A percentile compares a stretch with the other conserved stretches of the same genome.
These are phyloP conservation scores for Sebastes matsubarae DNA, from an alignment of 2,797 vertebrate species.

Conservation along the genomic window DNA sequence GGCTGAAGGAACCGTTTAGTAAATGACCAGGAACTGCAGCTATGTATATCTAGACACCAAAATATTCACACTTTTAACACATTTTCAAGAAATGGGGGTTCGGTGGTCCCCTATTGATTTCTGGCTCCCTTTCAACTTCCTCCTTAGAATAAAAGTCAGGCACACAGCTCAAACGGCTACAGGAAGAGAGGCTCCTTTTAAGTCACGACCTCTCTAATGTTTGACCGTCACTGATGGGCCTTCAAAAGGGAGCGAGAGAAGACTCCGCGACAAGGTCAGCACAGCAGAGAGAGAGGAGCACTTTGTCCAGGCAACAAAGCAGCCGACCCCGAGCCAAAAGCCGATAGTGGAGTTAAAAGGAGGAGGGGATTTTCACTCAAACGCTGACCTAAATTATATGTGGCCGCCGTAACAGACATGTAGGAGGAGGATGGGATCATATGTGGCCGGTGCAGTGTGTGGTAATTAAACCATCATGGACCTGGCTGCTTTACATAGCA, in stretches of 20 bases:
- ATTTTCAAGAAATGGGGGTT: background rate
- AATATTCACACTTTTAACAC: slow-evolving; percentile 5
- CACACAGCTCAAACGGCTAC: background rate
- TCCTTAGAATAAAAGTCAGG: slow-evolving; percentile 26
- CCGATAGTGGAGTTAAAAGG: slow-evolving; percentile 24
- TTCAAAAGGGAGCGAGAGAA: slow-evolving; percentile 43
- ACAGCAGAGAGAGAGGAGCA: slow-evolving; percentile 33
- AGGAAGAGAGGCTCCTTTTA: slow-evolving; percentile 31
- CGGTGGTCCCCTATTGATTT: slow-evolving; percentile 34
- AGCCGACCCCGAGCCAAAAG: slow-evolving; percentile 17
- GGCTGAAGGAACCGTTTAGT: too few relatives aligned
- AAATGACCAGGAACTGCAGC: too few relatives aligned
- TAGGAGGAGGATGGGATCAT: background rate
- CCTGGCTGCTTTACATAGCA: background rate
- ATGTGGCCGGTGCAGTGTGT: background rate
- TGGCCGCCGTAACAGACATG: background rate
- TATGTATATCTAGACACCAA: background rate
- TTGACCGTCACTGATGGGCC: slow-evolving; percentile 52
- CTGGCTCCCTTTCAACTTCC: slow-evolving; percentile 11
- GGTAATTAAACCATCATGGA: background rate
- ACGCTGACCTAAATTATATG: slow-evolving; percentile 7
- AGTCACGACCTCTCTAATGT: slow-evolving; percentile 54
- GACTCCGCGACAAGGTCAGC: slow-evolving; percentile 64
- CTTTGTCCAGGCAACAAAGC: slow-evolving; percentile 57
- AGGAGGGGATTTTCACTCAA: slow-evolving; percentile 10